Conservation (phyloP, 2,888 invertebrate species). For the Drosophila eohydei region DNA sequence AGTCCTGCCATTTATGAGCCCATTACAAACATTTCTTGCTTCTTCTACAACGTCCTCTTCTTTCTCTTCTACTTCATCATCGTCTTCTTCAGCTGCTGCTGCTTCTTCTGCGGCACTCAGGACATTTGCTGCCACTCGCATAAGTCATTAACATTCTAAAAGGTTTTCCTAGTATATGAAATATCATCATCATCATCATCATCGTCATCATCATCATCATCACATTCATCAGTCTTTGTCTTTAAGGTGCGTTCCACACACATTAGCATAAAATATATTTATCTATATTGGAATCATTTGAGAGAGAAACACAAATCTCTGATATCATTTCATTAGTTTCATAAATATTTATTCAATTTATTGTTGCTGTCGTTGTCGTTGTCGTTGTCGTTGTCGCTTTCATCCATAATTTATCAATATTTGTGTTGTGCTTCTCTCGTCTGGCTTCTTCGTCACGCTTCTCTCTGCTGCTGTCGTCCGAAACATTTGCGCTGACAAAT, state of each 20-base stretch:
- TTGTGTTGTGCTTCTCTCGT: conserved; percentile 12
- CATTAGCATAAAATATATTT: conserved; percentile 11
- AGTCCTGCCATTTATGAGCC: conserved; percentile 65
- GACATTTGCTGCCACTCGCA: conserved; percentile 62
- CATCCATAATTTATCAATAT: conserved; percentile 77
- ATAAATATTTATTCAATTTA: conserved; percentile 78
- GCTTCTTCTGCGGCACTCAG: conserved; percentile 30
- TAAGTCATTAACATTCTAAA: conserved; percentile 79
- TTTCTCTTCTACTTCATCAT: conserved; percentile 7
- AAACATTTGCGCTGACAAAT: conserved; percentile 71
- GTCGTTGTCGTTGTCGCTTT: conserved; percentile 52
- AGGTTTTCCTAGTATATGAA: conserved; percentile 73
- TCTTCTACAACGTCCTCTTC: conserved; percentile 8
- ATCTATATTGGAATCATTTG: conserved; percentile 13
- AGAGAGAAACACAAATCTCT: conserved; percentile 22
- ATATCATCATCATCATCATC: conserved; percentile 44
- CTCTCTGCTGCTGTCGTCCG: conserved; percentile 19
- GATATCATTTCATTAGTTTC: conserved; percentile 81
- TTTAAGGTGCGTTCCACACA: conserved; percentile 20
- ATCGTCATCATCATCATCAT: conserved; percentile 21
- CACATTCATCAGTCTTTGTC: conserved; percentile 19
- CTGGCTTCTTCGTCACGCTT: conserved; percentile 10
- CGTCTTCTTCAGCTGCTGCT: neutral
- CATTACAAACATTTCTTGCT: conserved; percentile 61
- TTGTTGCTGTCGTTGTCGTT: conserved; percentile 32